Base-by-base conservation (phyloP, 2,113 vertebrate genomes). In the Eupsittula cactorum region DNA sequence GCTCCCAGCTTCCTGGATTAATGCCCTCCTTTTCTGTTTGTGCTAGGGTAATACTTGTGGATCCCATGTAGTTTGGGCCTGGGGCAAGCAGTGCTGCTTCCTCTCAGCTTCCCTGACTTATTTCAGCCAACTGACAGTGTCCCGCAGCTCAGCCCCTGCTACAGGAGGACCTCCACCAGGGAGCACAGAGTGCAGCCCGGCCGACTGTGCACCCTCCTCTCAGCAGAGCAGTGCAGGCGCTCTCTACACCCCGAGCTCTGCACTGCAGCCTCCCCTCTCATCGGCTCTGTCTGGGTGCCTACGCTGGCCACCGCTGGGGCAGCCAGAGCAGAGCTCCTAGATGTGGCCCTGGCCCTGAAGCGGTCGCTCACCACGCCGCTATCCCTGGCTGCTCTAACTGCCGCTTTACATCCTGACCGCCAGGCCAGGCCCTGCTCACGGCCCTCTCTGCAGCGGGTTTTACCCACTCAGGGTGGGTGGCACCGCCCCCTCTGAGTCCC, bases 351-450 rank as follows among this genome's bases (percentile, higher is more conserved):
- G 3, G 55, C 13, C 20, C 13, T 59, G 21, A 3, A 14, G 9
- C 21, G 2, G 16, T 2, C 1, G 9, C 21, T 24, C 21, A 24
- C 9, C 13, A 35, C 10, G 4, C n/a, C 13, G 5, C 20, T 13
- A 6, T 9, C 33, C 55, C 20, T 23, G 8, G 9, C 33, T 59
- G 33, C 33, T 3, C 16, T 5, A 31, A 55, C 7, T 2, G 17
- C 53, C 7, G 11, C 17, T 11, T 33, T 8, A 19, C 17, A 5
- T 7, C 5, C 18, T 33, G 11, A 12, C 53, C 19, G 7, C 53
- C 13, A n/a, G 9, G 8, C 8, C 55, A 59, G 6, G 6, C 20
- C 13, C 13, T n/a, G 19, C 31, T 59, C 31, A 9, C 1, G 13
- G 8, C 18, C 13, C 57, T 13, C 20, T 20, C 13, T 27, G n/a